A percentile compares a stretch with the other conserved stretches of the same genome.
Evolutionary conservation across 1,140 invertebrate genomes (phyloP).

Genomic region (Caenorhabditis tropicalis): DNA sequence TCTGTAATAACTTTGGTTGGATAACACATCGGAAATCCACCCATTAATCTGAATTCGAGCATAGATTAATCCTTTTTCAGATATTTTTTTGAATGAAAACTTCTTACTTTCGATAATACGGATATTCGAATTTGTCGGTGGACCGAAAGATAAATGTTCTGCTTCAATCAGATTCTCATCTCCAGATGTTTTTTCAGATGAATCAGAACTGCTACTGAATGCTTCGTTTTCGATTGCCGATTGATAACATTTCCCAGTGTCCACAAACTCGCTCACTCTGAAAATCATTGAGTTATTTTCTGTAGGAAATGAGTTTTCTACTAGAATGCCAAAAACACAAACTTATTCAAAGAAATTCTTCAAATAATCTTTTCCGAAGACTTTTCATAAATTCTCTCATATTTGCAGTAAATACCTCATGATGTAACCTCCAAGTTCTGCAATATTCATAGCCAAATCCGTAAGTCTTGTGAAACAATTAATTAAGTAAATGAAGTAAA

Average conservation of each 20-base stretch:
- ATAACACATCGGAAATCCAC: neutral
- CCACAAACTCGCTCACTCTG: constrained; percentile 45
- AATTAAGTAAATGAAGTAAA: constrained; percentile 77
- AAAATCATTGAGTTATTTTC: neutral
- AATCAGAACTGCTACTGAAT: neutral
- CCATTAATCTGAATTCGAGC: neutral
- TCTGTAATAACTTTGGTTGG: constrained; percentile 66
- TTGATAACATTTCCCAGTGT: neutral
- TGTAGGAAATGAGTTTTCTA: neutral
- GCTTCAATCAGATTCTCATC: constrained; percentile 48
- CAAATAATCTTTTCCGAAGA: too few species aligned
- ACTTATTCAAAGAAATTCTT: too few species aligned
- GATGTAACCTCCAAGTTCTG: constrained; percentile 75
- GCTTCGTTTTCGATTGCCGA: constrained; percentile 41
- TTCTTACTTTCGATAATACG: constrained; percentile 42
- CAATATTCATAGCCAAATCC: constrained; percentile 74
- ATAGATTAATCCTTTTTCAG: constrained; percentile 23
- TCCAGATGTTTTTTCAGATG: neutral
- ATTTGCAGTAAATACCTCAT: constrained; percentile 73
- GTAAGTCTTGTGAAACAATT: constrained; percentile 76
- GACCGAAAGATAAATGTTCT: constrained; percentile 49
- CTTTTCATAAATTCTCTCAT: too few species aligned
- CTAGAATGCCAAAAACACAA: too few species aligned
- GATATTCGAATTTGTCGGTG: constrained; percentile 51
- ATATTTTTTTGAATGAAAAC: neutral